Conservation (phyloP, 1,140 invertebrate species). For the Aethina tumida region DNA sequence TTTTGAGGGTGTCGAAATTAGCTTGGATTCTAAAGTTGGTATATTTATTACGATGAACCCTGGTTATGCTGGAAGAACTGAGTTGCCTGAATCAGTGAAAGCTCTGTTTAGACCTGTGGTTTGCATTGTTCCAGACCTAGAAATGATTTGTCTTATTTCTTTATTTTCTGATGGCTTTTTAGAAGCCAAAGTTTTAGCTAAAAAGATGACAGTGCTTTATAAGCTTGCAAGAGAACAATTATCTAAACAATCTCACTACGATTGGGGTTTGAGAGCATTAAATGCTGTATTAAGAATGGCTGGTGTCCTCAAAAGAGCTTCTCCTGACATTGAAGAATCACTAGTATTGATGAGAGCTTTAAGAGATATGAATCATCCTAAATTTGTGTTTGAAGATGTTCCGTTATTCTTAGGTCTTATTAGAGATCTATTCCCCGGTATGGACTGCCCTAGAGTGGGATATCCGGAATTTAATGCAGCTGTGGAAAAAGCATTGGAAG, state of each 20-base stretch:
- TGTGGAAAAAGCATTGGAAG: constrained; percentile 54
- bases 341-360: constrained; percentile 81
- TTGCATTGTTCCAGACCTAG: constrained; percentile 79
- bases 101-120: constrained; percentile 82
- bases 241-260: constrained; percentile 87
- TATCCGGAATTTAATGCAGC: constrained; percentile 78
- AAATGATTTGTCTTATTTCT: constrained; percentile 85
- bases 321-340: constrained; percentile 67
- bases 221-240: constrained; percentile 74
- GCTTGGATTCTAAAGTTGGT: constrained; percentile 72
- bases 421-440: constrained; percentile 77
- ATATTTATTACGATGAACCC: constrained; percentile 94
- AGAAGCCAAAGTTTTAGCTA: constrained; percentile 75
- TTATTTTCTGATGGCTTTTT: constrained; percentile 86
- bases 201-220: constrained; percentile 88
- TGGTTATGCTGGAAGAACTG: constrained; percentile 79
- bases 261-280: constrained; percentile 82
- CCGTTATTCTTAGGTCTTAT: constrained; percentile 81
- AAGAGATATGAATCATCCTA: constrained; percentile 85
- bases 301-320: constrained; percentile 68
- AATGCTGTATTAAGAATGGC: constrained; percentile 86
- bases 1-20: constrained; percentile 80
- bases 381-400: constrained; percentile 85
- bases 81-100: constrained; percentile 85
- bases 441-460: constrained; percentile 73